Evolutionary conservation across 2,888 invertebrate genomes (phyloP).

Genomic region (Metalampra italica): DNA sequence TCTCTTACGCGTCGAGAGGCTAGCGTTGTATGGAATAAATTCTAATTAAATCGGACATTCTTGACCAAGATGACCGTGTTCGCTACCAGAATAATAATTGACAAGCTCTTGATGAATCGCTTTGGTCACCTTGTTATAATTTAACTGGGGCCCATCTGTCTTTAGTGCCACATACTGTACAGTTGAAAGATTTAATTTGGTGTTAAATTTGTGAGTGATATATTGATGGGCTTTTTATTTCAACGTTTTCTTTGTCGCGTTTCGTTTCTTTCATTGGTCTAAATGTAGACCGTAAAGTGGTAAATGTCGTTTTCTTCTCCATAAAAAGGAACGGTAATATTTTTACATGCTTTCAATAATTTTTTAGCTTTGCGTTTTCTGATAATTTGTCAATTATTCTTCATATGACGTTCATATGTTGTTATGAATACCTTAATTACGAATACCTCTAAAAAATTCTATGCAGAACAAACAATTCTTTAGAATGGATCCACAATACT

Average conservation of each 20-base stretch:
- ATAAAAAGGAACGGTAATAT: too few relatives aligned
- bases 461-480: too few relatives aligned
- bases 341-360: too few relatives aligned
- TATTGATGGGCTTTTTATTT: slow-evolving; percentile 44
- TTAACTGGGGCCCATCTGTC: slow-evolving; percentile 61
- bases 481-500: not conserved
- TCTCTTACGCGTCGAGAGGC: not conserved
- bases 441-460: too few relatives aligned
- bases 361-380: too few relatives aligned
- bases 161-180: slow-evolving; percentile 45
- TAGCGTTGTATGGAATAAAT: slow-evolving; percentile 58
- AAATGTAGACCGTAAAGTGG: not conserved
- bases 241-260: slow-evolving; percentile 21
- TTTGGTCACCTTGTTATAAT: slow-evolving; percentile 66
- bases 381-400: too few relatives aligned
- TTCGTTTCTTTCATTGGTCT: slow-evolving; percentile 7
- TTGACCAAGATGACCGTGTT: slow-evolving; percentile 42
- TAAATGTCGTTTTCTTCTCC: too few relatives aligned
- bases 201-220: slow-evolving; percentile 56
- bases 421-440: too few relatives aligned
- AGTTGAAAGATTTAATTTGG: slow-evolving; percentile 53
- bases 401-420: too few relatives aligned
- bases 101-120: slow-evolving; percentile 73
- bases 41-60: slow-evolving; percentile 68
- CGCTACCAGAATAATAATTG: slow-evolving; percentile 62